Evolutionary conservation across 2,113 vertebrate genomes (phyloP).

Genomic region (Engraulis encrasicolus): DNA sequence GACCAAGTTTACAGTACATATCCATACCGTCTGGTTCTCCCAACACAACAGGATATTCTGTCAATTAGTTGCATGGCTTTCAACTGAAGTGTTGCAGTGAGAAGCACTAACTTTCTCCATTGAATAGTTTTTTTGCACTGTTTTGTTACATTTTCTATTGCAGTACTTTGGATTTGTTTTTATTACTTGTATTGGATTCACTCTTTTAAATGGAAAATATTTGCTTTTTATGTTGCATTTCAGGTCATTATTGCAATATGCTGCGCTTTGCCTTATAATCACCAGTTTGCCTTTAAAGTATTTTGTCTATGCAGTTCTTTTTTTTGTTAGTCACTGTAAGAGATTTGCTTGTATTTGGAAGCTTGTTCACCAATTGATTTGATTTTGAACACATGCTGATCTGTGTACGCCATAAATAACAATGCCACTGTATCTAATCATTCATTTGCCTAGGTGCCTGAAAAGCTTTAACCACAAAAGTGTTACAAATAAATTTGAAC

Average conservation of each 20-base stretch:
- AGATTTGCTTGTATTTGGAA: neutral
- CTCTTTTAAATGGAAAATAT: neutral
- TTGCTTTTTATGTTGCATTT: neutral
- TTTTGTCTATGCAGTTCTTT: neutral
- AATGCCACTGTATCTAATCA: neutral
- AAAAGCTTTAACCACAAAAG: neutral
- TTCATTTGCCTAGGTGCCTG: neutral
- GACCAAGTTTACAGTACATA: neutral
- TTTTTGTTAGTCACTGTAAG: neutral
- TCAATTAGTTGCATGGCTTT: neutral
- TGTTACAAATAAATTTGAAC: neutral
- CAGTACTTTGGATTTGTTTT: constrained; percentile 1
- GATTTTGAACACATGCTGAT: neutral
- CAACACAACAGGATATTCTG: neutral
- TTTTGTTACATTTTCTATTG: neutral
- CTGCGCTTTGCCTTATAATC: neutral
- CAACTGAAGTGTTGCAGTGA: neutral
- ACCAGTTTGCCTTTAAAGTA: neutral
- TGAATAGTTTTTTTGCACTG: neutral
- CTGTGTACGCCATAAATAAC: neutral
- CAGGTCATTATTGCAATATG: neutral
- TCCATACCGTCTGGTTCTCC: neutral
- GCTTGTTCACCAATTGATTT: too few species aligned
- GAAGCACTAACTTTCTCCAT: neutral
- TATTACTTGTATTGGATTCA: constrained; percentile 22